Percentiles rank a stretch among this genome's conserved stretches.
These are phyloP conservation scores for Saturnia pavonia DNA, from an alignment of 2,888 invertebrate species.

Conservation along the genomic window DNA sequence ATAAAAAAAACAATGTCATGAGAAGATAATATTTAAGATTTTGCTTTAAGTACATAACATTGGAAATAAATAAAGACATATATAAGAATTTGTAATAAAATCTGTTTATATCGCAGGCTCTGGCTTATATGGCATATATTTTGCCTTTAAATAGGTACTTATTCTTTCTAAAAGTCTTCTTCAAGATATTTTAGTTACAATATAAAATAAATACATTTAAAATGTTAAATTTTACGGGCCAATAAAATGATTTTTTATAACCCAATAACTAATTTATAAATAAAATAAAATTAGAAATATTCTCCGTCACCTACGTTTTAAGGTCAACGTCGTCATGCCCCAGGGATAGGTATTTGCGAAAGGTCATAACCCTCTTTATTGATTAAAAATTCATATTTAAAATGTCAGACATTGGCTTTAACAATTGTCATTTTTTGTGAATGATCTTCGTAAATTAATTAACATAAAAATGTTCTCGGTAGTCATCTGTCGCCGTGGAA, in stretches of 20 bases:
- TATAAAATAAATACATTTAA: neutral
- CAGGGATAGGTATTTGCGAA: neutral
- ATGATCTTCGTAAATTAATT: neutral
- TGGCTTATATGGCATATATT: too few relatives aligned
- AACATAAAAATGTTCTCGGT: neutral
- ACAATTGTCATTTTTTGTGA: neutral
- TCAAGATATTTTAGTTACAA: neutral
- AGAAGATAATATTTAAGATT: too few relatives aligned
- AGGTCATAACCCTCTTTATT: conserved; percentile 10
- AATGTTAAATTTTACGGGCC: neutral
- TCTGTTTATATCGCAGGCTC: neutral
- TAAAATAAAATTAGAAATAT: conserved; percentile 11
- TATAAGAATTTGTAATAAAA: neutral
- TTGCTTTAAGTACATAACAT: too few relatives aligned
- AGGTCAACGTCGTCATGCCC: conserved; percentile 22
- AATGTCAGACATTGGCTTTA: neutral
- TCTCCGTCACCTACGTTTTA: conserved; percentile 4
- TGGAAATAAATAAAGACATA: too few relatives aligned
- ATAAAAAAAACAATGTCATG: too few relatives aligned
- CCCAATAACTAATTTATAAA: conserved; percentile 7
- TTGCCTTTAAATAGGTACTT: too few relatives aligned
- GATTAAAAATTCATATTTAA: neutral
- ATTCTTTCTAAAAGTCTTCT: neutral
- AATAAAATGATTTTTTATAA: neutral
- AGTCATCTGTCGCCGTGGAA: neutral